Evolutionary conservation across 2,797 vertebrate genomes (phyloP).

Genomic region (Vespertilio murinus): DNA sequence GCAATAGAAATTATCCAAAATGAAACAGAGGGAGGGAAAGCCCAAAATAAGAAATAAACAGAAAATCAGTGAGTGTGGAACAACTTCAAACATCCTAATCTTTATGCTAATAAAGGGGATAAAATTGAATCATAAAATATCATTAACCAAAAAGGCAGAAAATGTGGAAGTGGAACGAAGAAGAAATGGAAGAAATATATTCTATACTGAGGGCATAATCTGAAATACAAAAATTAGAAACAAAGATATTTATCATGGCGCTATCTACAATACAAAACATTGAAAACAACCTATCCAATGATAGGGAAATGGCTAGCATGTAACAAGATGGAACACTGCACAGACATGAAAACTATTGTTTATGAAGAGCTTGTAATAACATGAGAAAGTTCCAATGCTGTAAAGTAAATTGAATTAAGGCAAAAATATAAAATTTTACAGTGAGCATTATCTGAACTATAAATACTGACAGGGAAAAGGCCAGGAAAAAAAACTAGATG

Average conservation of each 20-base stretch:
- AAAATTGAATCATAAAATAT: neutral
- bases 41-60: neutral
- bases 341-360: neutral
- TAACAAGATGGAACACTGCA: neutral
- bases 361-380: neutral
- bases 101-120: neutral
- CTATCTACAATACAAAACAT: neutral
- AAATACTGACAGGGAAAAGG: neutral
- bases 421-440: constrained; percentile 33
- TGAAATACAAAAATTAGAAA: constrained; percentile 23
- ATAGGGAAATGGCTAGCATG: neutral
- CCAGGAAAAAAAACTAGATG: neutral
- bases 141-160: constrained; percentile 16
- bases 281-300: neutral
- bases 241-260: neutral
- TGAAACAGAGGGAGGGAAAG: neutral
- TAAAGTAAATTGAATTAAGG: constrained; percentile 9
- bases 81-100: neutral
- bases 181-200: neutral
- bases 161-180: neutral
- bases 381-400: constrained; percentile 21
- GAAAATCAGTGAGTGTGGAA: neutral
- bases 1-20: neutral
- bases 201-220: neutral
- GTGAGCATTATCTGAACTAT: neutral